Conservation (phyloP, 2,113 vertebrate species). For the Kryptolebias marmoratus region DNA sequence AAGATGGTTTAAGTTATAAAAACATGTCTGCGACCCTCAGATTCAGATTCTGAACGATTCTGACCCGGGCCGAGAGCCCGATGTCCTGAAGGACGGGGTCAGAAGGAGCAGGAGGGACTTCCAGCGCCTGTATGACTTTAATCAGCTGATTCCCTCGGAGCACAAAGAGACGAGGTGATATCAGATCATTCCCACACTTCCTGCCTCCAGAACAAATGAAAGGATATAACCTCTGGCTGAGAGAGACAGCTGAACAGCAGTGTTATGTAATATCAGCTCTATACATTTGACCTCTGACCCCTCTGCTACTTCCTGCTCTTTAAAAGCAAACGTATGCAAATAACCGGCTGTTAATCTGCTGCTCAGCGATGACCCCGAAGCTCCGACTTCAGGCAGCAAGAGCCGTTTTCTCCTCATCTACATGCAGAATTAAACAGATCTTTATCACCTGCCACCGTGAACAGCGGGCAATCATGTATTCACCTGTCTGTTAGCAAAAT, state of each 20-base stretch:
- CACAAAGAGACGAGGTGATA: constrained; percentile 1
- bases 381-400: background rate
- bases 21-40: too few species aligned
- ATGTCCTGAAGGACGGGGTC: too few species aligned
- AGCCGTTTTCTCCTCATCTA: background rate
- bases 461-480: too few species aligned
- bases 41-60: too few species aligned
- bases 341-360: constrained; percentile 54
- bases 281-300: constrained; percentile 50
- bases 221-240: constrained; percentile 23
- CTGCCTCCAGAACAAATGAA: constrained; percentile 29
- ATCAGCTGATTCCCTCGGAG: background rate
- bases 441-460: too few species aligned
- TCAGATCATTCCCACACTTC: constrained; percentile 33
- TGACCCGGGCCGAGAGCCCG: too few species aligned
- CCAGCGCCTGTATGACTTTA: too few species aligned
- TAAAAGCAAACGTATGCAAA: constrained; percentile 45
- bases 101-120: too few species aligned
- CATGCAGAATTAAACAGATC: background rate
- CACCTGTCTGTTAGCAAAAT: too few species aligned
- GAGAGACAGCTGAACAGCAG: constrained; percentile 18
- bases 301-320: constrained; percentile 31
- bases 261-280: constrained; percentile 40
- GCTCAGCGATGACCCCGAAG: constrained; percentile 26
- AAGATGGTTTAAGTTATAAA: too few species aligned